Conservation (phyloP, 2,888 invertebrate genomes). For the Allolobophora icterica region DNA sequence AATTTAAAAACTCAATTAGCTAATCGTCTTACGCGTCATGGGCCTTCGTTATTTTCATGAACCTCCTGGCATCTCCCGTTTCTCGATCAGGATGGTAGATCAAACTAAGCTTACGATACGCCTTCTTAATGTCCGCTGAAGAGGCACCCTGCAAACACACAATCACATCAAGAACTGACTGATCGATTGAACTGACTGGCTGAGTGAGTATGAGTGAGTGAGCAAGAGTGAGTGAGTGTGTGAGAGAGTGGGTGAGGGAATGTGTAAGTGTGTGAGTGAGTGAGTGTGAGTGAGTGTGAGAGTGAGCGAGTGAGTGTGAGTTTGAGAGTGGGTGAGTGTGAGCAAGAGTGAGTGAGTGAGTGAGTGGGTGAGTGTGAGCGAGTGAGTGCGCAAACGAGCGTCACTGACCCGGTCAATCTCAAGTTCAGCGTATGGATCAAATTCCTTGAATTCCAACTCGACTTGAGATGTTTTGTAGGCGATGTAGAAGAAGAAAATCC, state of each 20-base stretch:
- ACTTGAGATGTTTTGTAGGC: constrained; percentile 78
- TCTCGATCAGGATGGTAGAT: constrained; percentile 92
- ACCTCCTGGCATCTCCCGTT: constrained; percentile 86
- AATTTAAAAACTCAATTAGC: background rate
- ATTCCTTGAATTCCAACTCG: constrained; percentile 97
- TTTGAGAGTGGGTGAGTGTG: too few relatives aligned
- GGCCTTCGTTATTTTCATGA: constrained; percentile 96
- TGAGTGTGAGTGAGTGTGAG: too few relatives aligned
- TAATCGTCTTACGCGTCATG: constrained; percentile 67
- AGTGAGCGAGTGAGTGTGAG: too few relatives aligned
- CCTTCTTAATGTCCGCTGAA: constrained; percentile 88
- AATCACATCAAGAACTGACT: background rate
- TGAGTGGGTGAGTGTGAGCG: too few relatives aligned
- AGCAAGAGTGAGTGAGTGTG: too few relatives aligned
- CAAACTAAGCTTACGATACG: constrained; percentile 90
- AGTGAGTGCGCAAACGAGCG: too few relatives aligned
- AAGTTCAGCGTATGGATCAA: constrained; percentile 96
- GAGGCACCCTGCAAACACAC: constrained; percentile 75
- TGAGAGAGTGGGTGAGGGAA: too few relatives aligned
- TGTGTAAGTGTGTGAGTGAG: too few relatives aligned
- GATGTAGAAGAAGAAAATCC: constrained; percentile 66
- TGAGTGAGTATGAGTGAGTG: too few relatives aligned
- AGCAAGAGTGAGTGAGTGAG: too few relatives aligned
- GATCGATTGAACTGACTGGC: too few relatives aligned
- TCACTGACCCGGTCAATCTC: constrained; percentile 78